Evolutionary conservation across 2,113 vertebrate species (phyloP).

Genomic region (Rafetus swinhoei): DNA sequence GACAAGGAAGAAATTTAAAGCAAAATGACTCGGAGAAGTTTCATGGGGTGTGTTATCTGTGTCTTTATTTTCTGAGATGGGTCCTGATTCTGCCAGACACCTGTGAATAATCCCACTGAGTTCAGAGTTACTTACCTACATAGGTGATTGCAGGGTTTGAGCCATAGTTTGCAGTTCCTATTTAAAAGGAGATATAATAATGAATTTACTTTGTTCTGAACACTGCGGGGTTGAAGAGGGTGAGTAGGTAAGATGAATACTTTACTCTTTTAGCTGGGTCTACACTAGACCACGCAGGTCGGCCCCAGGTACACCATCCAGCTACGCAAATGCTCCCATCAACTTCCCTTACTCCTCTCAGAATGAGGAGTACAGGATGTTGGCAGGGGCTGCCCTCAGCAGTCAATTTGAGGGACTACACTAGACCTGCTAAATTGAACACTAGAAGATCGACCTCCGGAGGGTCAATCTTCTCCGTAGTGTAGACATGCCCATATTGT

Average conservation of each 20-base stretch:
- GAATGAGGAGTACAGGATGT: too few relatives aligned
- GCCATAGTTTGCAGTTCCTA: slow-evolving; percentile 55
- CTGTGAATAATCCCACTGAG: slow-evolving; percentile 67
- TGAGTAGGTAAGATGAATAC: slow-evolving; percentile 48
- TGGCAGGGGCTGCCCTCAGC: too few relatives aligned
- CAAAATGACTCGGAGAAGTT: slow-evolving; percentile 41
- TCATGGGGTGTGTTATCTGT: slow-evolving; percentile 55
- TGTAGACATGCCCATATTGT: background rate
- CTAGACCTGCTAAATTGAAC: too few relatives aligned
- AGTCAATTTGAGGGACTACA: too few relatives aligned
- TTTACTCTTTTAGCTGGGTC: background rate
- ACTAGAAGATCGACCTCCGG: too few relatives aligned
- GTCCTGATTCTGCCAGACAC: slow-evolving; percentile 68
- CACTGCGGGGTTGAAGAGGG: background rate
- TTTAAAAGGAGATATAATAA: slow-evolving; percentile 65
- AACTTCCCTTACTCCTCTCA: too few relatives aligned
- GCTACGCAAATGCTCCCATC: too few relatives aligned
- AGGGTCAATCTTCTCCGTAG: too few relatives aligned
- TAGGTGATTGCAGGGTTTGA: slow-evolving; percentile 68
- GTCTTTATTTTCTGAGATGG: slow-evolving; percentile 53
- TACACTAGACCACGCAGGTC: too few relatives aligned
- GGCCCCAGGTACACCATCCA: too few relatives aligned
- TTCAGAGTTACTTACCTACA: slow-evolving; percentile 71
- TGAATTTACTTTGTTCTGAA: slow-evolving; percentile 49
- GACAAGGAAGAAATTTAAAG: slow-evolving; percentile 36